Percentiles rank a stretch among this genome's conserved stretches.
phyloP scores from a whole-genome alignment of 2,797 vertebrate species.

The Spinibarbus caldwelli region DNA sequence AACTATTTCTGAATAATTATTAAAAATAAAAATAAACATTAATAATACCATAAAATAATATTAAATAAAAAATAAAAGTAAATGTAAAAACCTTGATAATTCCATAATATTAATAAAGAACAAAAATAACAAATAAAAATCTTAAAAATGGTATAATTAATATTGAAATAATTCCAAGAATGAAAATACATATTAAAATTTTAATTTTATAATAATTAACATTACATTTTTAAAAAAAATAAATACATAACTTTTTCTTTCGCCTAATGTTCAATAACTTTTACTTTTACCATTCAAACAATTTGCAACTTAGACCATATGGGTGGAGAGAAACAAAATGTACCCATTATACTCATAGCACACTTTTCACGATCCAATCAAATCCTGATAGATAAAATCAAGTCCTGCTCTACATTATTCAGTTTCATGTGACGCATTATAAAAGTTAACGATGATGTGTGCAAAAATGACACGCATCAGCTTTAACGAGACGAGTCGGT shows the following conservation, averaged over 20 bases:
- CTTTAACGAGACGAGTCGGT: neutral
- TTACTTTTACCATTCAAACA: neutral
- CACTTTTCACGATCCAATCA: neutral
- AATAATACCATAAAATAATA: neutral
- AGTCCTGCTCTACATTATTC: neutral
- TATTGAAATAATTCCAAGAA: neutral
- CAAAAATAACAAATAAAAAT: neutral
- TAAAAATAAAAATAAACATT: neutral
- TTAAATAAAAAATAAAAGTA: neutral
- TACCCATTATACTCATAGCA: neutral
- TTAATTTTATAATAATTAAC: neutral
- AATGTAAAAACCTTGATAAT: neutral
- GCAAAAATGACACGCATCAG: constrained; percentile 1
- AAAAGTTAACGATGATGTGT: neutral
- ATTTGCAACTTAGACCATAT: neutral
- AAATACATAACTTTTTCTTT: neutral
- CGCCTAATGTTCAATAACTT: neutral
- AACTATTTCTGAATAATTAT: neutral
- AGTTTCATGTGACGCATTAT: neutral
- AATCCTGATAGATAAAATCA: neutral
- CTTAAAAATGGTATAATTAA: neutral
- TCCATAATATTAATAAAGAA: neutral
- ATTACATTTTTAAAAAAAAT: no score
- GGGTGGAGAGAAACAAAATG: neutral
- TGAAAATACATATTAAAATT: neutral